Conservation (phyloP, 2,888 invertebrate genomes). For the Orthosia gothica region DNA sequence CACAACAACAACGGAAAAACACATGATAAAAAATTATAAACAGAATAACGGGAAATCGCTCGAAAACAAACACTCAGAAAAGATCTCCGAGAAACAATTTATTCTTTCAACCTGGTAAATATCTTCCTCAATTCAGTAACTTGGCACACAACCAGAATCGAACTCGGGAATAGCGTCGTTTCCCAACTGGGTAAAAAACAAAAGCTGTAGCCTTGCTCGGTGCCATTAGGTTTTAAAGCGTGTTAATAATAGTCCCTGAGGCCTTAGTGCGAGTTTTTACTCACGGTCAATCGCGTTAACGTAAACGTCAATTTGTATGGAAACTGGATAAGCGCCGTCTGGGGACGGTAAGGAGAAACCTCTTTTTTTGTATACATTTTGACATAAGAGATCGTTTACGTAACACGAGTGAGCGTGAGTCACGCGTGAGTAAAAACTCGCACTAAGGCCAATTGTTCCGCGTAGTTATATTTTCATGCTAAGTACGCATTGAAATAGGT, state of each 20-base stretch:
- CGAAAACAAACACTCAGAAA: constrained; percentile 22
- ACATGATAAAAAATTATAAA: neutral
- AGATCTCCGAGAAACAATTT: neutral
- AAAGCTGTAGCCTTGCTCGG: constrained; percentile 28
- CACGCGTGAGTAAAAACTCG: too few relatives aligned
- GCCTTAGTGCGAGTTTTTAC: too few relatives aligned
- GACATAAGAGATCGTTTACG: too few relatives aligned
- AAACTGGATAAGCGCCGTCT: too few relatives aligned
- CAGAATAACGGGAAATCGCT: constrained; percentile 9
- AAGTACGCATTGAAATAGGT: constrained; percentile 1
- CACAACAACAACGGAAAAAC: constrained; percentile 10
- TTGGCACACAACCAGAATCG: constrained; percentile 42
- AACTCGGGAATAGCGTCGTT: constrained; percentile 9
- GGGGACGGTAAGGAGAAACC: too few relatives aligned
- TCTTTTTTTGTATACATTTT: too few relatives aligned
- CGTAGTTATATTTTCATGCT: constrained; percentile 15
- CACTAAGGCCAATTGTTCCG: too few relatives aligned
- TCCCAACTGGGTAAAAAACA: constrained; percentile 33
- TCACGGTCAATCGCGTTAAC: too few relatives aligned
- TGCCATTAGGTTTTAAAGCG: constrained; percentile 9
- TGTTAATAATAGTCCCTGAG: constrained; percentile 26
- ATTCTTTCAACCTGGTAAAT: neutral
- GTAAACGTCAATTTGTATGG: too few relatives aligned
- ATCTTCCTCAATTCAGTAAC: constrained; percentile 17
- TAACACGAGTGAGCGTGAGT: too few relatives aligned